Evolutionary conservation across 2,113 vertebrate genomes (phyloP), one percentile per base, ranked within the genome.

Genomic region (Noturus placidus): DNA sequence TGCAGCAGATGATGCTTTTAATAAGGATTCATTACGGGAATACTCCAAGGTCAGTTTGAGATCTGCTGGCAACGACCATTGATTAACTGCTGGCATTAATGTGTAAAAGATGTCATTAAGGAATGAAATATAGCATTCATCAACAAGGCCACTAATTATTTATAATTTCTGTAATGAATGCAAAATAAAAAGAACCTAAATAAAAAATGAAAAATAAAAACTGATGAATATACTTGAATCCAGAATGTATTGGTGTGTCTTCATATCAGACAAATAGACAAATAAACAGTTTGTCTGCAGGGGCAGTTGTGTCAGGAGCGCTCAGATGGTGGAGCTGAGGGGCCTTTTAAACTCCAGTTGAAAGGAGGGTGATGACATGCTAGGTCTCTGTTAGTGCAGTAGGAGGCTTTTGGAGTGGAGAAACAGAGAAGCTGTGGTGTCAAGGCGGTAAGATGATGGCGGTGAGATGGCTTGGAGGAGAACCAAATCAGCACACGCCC

Each of bases 71-170:
- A 94, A 95, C 95, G 95, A 96, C 94, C 96, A 97, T 96, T 96
- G 97, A 99, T 97, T 97, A 98, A 97, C 96, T 97, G 95, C 96
- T 95, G 96, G 94, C 96, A 97, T 96, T 96, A 96, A 96, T 94
- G 94, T 94, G 96, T 95, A 95, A 97, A 97, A 96, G 95, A 94
- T 93, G 95, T 96, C 94, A 96, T 96, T 97, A 97, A 95, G 94
- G 56, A 46, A 85, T 88, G 69, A 90, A 88, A 93, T 93, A 83
- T 90, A 92, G 94, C 95, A 96, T 96, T 95, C 94, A 95, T 96
- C 94, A 94, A 94, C 94, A 7, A 52, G 65, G 92, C 91, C 94
- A 94, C 92, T 96, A 94, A 88, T 84, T 89, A 90, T 93, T 93
- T 74, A 54, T 54, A 63, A 78, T 57, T 86, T 56, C 59, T 54